A percentile compares a stretch with the other conserved stretches of the same genome.
Conservation (phyloP, 1,140 invertebrate species). For the Ptiloglossa arizonensis region DNA sequence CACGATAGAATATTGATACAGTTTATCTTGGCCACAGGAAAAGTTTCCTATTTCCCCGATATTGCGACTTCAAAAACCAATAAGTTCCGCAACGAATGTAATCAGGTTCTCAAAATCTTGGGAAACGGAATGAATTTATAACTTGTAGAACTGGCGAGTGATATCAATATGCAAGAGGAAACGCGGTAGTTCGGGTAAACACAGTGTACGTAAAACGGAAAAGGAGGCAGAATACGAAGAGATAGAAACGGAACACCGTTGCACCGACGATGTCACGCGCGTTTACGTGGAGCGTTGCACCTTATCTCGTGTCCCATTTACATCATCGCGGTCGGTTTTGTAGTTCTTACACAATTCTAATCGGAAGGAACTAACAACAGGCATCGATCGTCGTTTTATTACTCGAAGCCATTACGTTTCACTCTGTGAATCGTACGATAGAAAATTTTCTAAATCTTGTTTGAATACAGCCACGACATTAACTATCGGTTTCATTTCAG, state of each 20-base stretch:
- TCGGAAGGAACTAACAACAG: conserved; percentile 27
- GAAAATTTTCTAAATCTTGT: not conserved
- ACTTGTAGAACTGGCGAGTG: conserved; percentile 33
- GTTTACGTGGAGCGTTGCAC: conserved; percentile 62
- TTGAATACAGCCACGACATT: not conserved
- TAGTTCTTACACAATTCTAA: conserved; percentile 54
- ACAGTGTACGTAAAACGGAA: conserved; percentile 36
- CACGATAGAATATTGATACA: no score
- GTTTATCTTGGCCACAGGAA: no score
- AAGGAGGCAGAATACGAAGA: conserved; percentile 35
- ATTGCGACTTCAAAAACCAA: no score
- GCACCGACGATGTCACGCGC: conserved; percentile 55
- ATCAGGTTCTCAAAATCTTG: not conserved
- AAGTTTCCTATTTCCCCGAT: not conserved
- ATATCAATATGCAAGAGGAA: conserved; percentile 64
- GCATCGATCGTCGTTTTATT: not conserved
- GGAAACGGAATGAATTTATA: conserved; percentile 61
- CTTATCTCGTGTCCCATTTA: conserved; percentile 69
- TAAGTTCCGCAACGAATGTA: not conserved
- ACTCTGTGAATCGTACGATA: not conserved
- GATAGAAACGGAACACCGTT: conserved; percentile 47
- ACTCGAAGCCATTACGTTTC: not conserved
- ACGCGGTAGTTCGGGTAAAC: conserved; percentile 58
- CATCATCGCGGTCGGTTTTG: conserved; percentile 57
- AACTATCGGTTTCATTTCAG: not conserved